A percentile compares a stretch with the other conserved stretches of the same genome.
Conservation (phyloP, 2,113 vertebrate species). For the Okapia johnstoni region DNA sequence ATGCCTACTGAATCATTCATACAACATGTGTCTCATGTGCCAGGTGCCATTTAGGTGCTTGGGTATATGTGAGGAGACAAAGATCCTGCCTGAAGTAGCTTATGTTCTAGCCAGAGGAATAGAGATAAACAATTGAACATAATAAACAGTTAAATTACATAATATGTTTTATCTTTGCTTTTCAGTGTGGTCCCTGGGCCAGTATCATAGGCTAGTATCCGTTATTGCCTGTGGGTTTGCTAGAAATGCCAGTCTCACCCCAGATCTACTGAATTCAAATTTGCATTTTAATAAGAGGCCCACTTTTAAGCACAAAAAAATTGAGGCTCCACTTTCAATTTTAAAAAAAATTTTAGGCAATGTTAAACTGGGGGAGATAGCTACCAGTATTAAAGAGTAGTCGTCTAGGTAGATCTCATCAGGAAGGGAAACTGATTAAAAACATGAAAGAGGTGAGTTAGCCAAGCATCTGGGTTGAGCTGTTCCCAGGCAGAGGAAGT, state of each 20-base stretch:
- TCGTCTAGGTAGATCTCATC: neutral
- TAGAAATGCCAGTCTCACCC: neutral
- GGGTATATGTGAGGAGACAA: neutral
- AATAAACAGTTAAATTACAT: fast-evolving
- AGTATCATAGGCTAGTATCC: neutral
- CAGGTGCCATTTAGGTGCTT: neutral
- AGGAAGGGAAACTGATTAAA: neutral
- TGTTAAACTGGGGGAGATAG: neutral
- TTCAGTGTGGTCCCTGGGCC: neutral
- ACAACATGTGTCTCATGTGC: neutral
- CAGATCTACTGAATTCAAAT: neutral
- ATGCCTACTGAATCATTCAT: slow-evolving; percentile 19
- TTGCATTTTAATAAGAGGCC: neutral
- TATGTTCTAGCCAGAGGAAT: neutral
- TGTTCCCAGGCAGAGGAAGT: neutral
- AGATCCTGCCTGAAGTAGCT: neutral
- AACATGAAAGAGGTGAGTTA: neutral
- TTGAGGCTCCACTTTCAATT: neutral
- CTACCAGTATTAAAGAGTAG: neutral
- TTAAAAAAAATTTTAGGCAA: neutral
- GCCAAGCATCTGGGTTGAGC: neutral
- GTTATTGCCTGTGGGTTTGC: neutral
- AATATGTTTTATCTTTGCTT: neutral
- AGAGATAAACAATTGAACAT: neutral
- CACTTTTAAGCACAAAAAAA: neutral